These are phyloP conservation scores for Hemibagrus wyckioides DNA, from an alignment of 2,113 vertebrate species.

Conservation along the genomic window DNA sequence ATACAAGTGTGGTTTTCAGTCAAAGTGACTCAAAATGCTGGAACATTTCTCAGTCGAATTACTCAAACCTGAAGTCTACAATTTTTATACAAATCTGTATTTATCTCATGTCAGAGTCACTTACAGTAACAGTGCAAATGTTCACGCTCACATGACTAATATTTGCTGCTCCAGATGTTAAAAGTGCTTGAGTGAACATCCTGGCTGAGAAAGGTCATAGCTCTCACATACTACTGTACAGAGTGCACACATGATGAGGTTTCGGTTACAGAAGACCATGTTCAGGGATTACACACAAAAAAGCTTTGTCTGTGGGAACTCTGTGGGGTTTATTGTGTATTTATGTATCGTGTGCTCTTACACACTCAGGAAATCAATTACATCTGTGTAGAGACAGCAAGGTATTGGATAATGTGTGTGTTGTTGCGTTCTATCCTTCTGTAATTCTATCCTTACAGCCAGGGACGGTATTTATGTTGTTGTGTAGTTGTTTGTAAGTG, in stretches of 20 bases:
- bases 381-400: background rate
- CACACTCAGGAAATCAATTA: background rate
- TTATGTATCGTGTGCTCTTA: background rate
- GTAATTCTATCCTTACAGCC: background rate
- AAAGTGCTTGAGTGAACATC: background rate
- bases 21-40: slow-evolving; percentile 20
- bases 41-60: background rate
- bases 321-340: slow-evolving; percentile 41
- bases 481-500: background rate
- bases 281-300: slow-evolving; percentile 9
- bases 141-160: slow-evolving; percentile 50
- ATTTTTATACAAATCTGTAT: slow-evolving; percentile 21
- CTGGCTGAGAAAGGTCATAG: slow-evolving; percentile 28
- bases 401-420: background rate
- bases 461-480: background rate
- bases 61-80: background rate
- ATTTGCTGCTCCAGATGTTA: slow-evolving; percentile 48
- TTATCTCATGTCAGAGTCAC: slow-evolving; percentile 14
- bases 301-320: background rate
- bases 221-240: slow-evolving; percentile 34
- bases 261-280: slow-evolving; percentile 11
- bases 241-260: slow-evolving; percentile 20
- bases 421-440: background rate
- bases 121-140: slow-evolving; percentile 50
- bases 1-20: background rate